phyloP scores from a whole-genome alignment of 2,113 vertebrate species.

The Tor tambroides region DNA sequence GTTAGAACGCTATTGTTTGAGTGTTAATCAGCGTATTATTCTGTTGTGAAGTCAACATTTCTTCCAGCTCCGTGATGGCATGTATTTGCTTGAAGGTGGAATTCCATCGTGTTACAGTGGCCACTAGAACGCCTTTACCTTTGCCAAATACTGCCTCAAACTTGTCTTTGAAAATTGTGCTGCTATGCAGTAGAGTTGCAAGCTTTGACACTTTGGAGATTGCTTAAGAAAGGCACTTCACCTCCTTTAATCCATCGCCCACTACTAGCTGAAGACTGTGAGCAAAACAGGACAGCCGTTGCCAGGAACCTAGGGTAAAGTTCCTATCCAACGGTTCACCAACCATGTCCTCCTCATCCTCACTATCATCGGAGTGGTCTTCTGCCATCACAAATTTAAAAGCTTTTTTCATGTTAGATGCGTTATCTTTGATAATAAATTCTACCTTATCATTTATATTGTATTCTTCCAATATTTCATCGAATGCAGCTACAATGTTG shows the following conservation, averaged over 20 bases:
- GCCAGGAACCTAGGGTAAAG: not conserved
- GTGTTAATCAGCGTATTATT: not conserved
- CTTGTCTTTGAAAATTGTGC: not conserved
- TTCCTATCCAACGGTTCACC: not conserved
- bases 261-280: not conserved
- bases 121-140: not conserved
- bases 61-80: not conserved
- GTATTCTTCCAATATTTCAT: not conserved
- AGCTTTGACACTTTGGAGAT: not conserved
- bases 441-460: not conserved
- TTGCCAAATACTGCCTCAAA: not conserved
- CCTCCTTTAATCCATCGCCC: not conserved
- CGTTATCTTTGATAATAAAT: not conserved
- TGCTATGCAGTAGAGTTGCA: not conserved
- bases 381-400: not conserved
- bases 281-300: conserved; percentile 8
- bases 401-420: conserved; percentile 1
- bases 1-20: too few species aligned
- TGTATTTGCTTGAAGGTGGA: not conserved
- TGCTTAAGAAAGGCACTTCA: not conserved
- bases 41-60: not conserved
- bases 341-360: conserved; percentile 6
- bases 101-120: not conserved
- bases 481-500: not conserved
- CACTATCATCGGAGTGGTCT: not conserved